These are phyloP conservation scores for Toxonevra muliebris DNA, from an alignment of 2,888 invertebrate genomes.

Conservation along the genomic window DNA sequence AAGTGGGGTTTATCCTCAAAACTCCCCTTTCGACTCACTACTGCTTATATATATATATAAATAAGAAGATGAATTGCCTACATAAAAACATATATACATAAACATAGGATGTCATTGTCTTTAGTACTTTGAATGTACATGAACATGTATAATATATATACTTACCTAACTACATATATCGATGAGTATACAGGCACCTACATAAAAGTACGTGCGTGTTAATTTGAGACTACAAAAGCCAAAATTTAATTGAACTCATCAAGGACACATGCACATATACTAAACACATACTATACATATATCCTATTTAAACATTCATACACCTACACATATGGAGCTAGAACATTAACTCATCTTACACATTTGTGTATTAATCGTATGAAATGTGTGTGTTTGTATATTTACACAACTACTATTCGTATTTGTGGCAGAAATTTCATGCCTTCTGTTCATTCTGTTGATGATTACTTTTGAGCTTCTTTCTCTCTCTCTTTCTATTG, in stretches of 20 bases:
- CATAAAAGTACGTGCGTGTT: not conserved
- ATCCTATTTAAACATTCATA: not conserved
- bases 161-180: not conserved
- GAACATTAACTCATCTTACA: not conserved
- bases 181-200: not conserved
- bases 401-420: no score
- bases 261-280: not conserved
- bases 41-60: no score
- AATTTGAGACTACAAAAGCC: not conserved
- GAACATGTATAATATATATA: not conserved
- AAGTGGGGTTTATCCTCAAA: no score
- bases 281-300: not conserved
- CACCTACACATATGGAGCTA: not conserved
- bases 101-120: not conserved
- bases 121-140: not conserved
- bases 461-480: no score
- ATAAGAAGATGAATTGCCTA: no score
- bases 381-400: not conserved
- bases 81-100: no score
- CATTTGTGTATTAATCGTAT: not conserved
- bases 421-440: no score
- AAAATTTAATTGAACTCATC: conserved; percentile 6
- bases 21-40: no score
- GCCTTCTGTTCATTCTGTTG: no score
- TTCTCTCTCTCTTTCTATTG: no score